Conservation (phyloP, 2,888 invertebrate genomes). For the Tetrapedia diversipes region DNA sequence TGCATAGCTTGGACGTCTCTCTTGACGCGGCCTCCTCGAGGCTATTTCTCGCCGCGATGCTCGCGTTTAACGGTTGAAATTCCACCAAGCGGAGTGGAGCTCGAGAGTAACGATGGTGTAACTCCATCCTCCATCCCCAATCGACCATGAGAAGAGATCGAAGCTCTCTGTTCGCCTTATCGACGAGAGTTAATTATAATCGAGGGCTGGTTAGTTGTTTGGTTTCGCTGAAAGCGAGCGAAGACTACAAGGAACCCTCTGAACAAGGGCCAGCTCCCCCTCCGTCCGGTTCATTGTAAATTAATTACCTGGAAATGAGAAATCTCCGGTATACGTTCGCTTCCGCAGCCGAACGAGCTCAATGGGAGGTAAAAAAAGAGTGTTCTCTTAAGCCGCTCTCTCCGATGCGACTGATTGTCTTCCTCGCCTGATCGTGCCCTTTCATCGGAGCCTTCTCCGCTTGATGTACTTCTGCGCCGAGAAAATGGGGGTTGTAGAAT, state of each 20-base stretch:
- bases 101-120: not conserved
- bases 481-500: constrained; percentile 12
- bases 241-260: constrained; percentile 78
- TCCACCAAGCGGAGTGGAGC: too few relatives aligned
- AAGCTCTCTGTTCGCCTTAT: constrained; percentile 6
- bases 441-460: constrained; percentile 37
- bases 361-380: constrained; percentile 79
- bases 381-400: constrained; percentile 76
- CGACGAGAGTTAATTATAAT: constrained; percentile 35
- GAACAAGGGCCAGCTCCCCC: constrained; percentile 75
- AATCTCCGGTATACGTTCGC: constrained; percentile 81
- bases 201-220: constrained; percentile 48
- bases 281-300: constrained; percentile 82
- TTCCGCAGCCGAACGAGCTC: constrained; percentile 61
- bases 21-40: not conserved
- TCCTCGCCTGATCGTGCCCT: constrained; percentile 33
- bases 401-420: constrained; percentile 49
- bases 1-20: constrained; percentile 1
- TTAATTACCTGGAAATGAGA: constrained; percentile 83
- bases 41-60: constrained; percentile 15
- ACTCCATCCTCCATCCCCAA: too few relatives aligned
- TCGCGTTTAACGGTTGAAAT: constrained; percentile 23
- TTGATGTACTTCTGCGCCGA: constrained; percentile 18
- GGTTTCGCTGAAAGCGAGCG: constrained; percentile 56
- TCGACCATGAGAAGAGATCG: constrained; percentile 8